A percentile compares a stretch with the other conserved stretches of the same genome.
Conservation (phyloP, 2,797 vertebrate species). For the Xenops minutus region DNA sequence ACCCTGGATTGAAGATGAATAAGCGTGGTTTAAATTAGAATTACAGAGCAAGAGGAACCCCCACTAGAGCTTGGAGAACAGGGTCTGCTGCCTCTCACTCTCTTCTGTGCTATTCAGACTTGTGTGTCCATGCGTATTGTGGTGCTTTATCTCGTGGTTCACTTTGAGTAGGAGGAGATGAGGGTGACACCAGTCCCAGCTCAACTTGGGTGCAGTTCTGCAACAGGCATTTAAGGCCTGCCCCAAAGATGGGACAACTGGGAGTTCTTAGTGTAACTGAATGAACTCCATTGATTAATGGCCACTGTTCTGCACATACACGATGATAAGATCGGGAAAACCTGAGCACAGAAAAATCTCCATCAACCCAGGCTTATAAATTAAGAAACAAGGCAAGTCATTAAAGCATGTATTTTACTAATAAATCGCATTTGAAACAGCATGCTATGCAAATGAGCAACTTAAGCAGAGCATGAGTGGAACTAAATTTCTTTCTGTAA, state of each 20-base stretch:
- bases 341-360: background rate
- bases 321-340: background rate
- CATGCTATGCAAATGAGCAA: background rate
- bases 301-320: background rate
- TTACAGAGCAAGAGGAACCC: background rate
- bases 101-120: background rate
- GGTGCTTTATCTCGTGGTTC: fast-evolving
- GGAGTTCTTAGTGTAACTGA: background rate
- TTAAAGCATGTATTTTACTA: background rate
- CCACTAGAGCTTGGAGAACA: fast-evolving
- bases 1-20: background rate
- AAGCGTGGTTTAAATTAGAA: background rate
- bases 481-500: background rate
- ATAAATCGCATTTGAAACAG: background rate
- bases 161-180: background rate
- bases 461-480: background rate
- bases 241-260: background rate
- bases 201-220: background rate
- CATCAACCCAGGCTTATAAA: background rate
- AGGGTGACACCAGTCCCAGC: no score
- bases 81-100: background rate
- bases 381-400: background rate
- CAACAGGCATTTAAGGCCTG: background rate
- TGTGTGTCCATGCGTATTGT: fast-evolving
- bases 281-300: background rate